These are phyloP conservation scores for Lithophane ornitopus DNA, from an alignment of 2,888 invertebrate species.

Conservation along the genomic window DNA sequence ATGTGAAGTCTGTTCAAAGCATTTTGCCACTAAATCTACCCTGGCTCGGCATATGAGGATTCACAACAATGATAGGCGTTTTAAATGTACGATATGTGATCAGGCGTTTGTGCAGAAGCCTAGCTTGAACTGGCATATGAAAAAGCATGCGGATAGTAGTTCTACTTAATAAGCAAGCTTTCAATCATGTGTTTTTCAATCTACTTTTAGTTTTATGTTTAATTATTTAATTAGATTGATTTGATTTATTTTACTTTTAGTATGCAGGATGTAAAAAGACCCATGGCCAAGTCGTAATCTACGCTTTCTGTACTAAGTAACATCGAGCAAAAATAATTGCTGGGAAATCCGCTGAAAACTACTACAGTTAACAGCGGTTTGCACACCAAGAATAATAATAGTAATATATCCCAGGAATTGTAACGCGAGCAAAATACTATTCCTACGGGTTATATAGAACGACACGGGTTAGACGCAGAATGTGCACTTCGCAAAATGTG, in stretches of 20 bases:
- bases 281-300: neutral
- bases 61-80: conserved; percentile 71
- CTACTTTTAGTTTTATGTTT: neutral
- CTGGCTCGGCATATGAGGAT: conserved; percentile 78
- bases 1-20: conserved; percentile 78
- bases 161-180: neutral
- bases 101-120: conserved; percentile 71
- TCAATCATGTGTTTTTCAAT: neutral
- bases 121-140: conserved; percentile 71
- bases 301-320: neutral
- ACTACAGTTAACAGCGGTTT: too few species aligned
- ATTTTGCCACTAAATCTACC: conserved; percentile 74
- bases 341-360: too few species aligned
- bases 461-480: too few species aligned
- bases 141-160: conserved; percentile 35
- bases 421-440: neutral
- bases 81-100: conserved; percentile 67
- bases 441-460: neutral
- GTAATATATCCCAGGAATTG: too few species aligned
- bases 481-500: too few species aligned
- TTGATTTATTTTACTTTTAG: neutral
- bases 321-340: neutral
- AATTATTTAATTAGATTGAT: neutral
- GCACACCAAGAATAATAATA: too few species aligned
- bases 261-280: neutral